These are phyloP conservation scores for Anhinga rufa DNA, from an alignment of 2,113 vertebrate genomes.

Conservation along the genomic window DNA sequence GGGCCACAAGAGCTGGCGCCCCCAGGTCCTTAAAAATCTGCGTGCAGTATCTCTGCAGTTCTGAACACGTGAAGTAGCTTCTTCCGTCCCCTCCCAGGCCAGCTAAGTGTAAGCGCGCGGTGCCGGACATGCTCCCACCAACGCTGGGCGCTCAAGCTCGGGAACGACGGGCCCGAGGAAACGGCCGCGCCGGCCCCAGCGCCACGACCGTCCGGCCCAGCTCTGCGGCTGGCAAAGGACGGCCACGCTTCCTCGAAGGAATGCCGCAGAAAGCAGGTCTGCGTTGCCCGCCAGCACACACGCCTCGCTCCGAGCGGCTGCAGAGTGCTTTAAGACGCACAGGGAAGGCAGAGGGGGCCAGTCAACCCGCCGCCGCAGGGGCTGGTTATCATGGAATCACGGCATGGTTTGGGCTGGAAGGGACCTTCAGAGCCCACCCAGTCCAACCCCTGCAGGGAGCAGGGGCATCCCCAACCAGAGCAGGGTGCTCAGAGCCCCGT, in stretches of 20 bases:
- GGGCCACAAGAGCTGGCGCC: background rate
- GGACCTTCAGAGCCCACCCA: too few relatives aligned
- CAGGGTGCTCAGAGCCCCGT: too few relatives aligned
- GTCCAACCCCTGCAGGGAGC: too few relatives aligned
- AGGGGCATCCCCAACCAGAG: too few relatives aligned
- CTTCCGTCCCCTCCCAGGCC: background rate
- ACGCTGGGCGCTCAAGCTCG: background rate
- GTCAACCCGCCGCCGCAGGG: background rate
- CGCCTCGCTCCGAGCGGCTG: background rate
- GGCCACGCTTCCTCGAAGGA: background rate
- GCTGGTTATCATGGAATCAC: background rate
- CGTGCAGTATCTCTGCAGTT: too few relatives aligned
- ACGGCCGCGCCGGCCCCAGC: background rate
- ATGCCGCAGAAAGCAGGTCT: background rate
- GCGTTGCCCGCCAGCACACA: background rate
- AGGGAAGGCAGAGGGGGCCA: background rate
- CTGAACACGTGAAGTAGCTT: background rate
- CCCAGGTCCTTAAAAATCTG: background rate
- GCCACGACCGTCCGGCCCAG: background rate
- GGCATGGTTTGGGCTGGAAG: too few relatives aligned
- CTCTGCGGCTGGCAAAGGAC: background rate
- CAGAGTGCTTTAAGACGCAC: background rate
- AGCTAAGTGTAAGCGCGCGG: fast-evolving
- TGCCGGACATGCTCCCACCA: background rate
- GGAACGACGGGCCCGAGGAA: background rate